Conservation (phyloP, 1,140 invertebrate genomes). For the Bilobella aurantiaca region DNA sequence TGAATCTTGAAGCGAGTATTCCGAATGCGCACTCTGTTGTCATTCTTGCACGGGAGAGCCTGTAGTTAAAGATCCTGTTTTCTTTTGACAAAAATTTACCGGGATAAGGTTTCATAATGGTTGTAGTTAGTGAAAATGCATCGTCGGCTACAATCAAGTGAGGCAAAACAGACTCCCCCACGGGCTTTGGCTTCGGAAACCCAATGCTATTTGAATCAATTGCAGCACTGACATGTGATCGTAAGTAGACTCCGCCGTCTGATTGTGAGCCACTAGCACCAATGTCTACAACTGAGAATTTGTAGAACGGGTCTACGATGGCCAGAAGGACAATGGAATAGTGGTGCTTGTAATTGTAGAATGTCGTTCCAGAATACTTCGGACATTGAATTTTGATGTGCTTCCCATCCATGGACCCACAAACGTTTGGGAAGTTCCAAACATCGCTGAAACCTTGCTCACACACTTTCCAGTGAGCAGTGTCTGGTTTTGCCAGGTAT, state of each 20-base stretch:
- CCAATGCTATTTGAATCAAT: conserved; percentile 18
- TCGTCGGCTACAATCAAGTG: conserved; percentile 39
- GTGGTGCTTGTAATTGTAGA: conserved; percentile 38
- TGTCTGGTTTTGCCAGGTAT: background rate
- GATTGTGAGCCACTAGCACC: conserved; percentile 26
- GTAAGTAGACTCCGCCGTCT: conserved; percentile 28
- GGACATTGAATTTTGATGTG: conserved; percentile 35
- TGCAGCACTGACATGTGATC: conserved; percentile 15
- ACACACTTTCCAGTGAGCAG: background rate
- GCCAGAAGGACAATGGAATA: conserved; percentile 29
- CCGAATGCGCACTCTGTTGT: conserved; percentile 42
- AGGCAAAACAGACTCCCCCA: conserved; percentile 26
- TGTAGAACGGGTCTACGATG: conserved; percentile 22
- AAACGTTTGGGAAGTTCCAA: conserved; percentile 35
- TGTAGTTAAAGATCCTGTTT: conserved; percentile 37
- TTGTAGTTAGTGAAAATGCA: conserved; percentile 37
- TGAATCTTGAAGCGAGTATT: conserved; percentile 35
- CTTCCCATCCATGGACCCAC: conserved; percentile 38
- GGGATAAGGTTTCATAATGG: conserved; percentile 39
- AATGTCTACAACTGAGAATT: conserved; percentile 32
- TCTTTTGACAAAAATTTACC: conserved; percentile 24
- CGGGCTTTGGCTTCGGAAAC: conserved; percentile 26
- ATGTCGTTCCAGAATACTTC: conserved; percentile 30
- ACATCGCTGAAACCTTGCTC: background rate
- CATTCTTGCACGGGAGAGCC: conserved; percentile 38